Base-by-base conservation (phyloP, 2,888 invertebrate species). In the Mimumesa dahlbomi region DNA sequence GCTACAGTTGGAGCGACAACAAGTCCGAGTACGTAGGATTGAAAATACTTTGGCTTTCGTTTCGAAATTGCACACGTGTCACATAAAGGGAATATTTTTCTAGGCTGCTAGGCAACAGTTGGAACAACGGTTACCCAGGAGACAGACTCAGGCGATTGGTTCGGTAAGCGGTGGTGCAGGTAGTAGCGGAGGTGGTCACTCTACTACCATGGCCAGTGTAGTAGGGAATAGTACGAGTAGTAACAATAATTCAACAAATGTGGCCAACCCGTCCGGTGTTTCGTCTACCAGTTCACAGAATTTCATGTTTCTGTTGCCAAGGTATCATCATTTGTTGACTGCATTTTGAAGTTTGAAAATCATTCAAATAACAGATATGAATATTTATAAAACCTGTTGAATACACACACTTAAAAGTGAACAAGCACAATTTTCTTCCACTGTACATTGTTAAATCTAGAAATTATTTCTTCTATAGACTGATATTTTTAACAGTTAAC, bases 1-100 rank as follows among this genome's bases (percentile, higher is more conserved):
- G 91, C 91, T 97, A 87, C 97, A 97, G 90, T 92, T 96, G 75
- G 96, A 97, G 90, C 92, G 96, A 84, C 95, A 97, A 90, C 95
- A 97, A 92, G 96, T 95, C 82, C 93, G 92, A 85, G 90, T 91
- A 86, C 67, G 89, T 81, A 58, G n/a, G 18, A 25, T 16, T 42
- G 1, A 40, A 25, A 25, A 25, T 5, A 25, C 25, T 3, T 3
- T 5, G 25, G 3, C 7, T 25, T 25, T 7, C 25, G 25, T 5
- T 25, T 25, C 7, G 25, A 5, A 25, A 25, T 25, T 25, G 25
- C 4, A 4, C 7, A 45, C n/a, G 11, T 21, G 5, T 9, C 22
- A n/a, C n/a, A 45, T 13, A 45, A 22, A 2, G 1, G 21, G 13
- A 45, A 29, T 16, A 29, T 21, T 1, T 25, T 67, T 63, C 42